These are phyloP conservation scores for Belgica antarctica DNA, from an alignment of 2,888 invertebrate genomes.

Conservation along the genomic window DNA sequence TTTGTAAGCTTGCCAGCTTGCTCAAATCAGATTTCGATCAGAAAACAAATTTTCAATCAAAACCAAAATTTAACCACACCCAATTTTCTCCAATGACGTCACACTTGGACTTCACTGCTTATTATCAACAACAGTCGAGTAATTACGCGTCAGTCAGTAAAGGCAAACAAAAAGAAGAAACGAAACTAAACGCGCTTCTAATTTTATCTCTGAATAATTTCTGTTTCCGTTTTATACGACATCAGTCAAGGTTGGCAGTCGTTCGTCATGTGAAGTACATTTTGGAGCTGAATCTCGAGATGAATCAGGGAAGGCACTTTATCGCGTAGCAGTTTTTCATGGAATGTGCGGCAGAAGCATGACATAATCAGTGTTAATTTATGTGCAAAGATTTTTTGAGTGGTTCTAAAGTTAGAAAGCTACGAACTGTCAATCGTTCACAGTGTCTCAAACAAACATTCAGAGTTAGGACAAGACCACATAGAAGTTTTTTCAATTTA, in stretches of 20 bases:
- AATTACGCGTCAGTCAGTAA: not conserved
- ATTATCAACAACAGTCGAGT: not conserved
- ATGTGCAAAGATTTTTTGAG: constrained; percentile 15
- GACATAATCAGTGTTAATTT: not conserved
- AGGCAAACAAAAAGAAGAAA: constrained; percentile 22
- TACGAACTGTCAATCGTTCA: constrained; percentile 25
- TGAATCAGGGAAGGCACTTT: not conserved
- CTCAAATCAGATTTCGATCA: no score
- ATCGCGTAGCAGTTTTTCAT: not conserved
- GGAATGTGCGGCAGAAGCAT: not conserved
- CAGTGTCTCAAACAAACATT: constrained; percentile 15
- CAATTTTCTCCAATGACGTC: no score
- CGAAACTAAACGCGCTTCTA: constrained; percentile 4
- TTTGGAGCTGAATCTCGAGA: no score
- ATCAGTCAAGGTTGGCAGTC: constrained; percentile 10
- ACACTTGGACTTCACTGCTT: no score
- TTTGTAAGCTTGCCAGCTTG: no score
- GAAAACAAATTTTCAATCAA: no score
- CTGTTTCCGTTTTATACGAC: constrained; percentile 7
- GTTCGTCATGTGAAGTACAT: not conserved
- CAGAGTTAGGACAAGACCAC: constrained; percentile 2
- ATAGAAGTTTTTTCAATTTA: constrained; percentile 57
- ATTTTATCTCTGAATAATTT: constrained; percentile 17
- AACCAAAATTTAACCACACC: no score
- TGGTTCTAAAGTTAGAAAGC: constrained; percentile 6